Conservation (phyloP, 2,797 vertebrate species). For the Sebastes taczanowskii region DNA sequence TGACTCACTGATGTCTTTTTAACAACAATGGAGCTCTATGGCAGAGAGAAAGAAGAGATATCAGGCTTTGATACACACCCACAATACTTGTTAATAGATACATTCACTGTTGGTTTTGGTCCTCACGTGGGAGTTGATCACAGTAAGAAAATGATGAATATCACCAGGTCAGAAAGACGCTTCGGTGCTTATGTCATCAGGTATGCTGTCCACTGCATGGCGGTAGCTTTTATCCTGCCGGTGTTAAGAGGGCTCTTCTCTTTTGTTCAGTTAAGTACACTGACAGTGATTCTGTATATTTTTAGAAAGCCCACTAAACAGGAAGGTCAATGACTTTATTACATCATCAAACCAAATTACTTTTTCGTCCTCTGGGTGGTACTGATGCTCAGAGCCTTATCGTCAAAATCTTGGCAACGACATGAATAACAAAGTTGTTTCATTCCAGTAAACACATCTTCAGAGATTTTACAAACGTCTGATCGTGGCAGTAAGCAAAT, state of each 20-base stretch:
- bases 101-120: not conserved
- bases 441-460: not conserved
- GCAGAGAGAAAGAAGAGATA: not conserved
- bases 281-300: not conserved
- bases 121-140: not conserved
- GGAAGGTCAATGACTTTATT: not conserved
- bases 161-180: not conserved
- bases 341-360: not conserved
- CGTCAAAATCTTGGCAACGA: not conserved
- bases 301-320: not conserved
- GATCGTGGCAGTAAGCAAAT: not conserved
- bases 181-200: not conserved
- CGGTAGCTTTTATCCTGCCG: not conserved
- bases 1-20: no score
- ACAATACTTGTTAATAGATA: not conserved
- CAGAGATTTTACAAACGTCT: not conserved
- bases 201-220: not conserved
- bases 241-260: not conserved
- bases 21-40: no score
- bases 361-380: not conserved
- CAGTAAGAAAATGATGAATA: no score
- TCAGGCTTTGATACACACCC: not conserved
- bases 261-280: not conserved
- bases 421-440: not conserved
- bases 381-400: not conserved